These are phyloP conservation scores for Palaemon carinicauda DNA, from an alignment of 1,140 invertebrate genomes.

Conservation along the genomic window DNA sequence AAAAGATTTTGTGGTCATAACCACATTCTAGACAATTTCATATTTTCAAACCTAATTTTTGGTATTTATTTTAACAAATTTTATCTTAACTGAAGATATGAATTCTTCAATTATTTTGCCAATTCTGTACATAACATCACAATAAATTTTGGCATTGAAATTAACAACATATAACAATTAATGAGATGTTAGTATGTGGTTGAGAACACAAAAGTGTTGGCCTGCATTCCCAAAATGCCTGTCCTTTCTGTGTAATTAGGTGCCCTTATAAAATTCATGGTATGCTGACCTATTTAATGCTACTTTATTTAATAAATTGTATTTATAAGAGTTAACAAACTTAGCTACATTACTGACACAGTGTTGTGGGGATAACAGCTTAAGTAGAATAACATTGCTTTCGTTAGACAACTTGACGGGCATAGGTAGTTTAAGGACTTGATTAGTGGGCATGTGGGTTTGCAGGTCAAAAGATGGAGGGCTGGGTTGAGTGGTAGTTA, in stretches of 20 bases:
- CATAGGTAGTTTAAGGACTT: too few species aligned
- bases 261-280: too few species aligned
- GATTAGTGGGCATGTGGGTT: background rate
- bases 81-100: too few species aligned
- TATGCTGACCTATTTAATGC: too few species aligned
- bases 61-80: too few species aligned
- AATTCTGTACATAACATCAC: background rate
- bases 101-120: background rate
- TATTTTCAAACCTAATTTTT: background rate
- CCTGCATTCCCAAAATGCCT: background rate
- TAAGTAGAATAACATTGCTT: too few species aligned
- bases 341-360: too few species aligned
- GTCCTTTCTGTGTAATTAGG: background rate
- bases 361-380: too few species aligned
- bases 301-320: too few species aligned
- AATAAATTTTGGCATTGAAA: background rate
- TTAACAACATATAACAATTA: background rate
- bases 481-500: constrained; percentile 25
- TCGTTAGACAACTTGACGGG: too few species aligned
- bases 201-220: constrained; percentile 13
- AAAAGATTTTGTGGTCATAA: background rate
- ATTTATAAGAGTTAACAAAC: too few species aligned
- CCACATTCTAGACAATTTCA: constrained; percentile 19
- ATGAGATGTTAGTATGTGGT: background rate
- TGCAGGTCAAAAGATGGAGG: background rate